Evolutionary conservation across 2,797 vertebrate genomes (phyloP), one percentile per base, ranked within the genome.

Genomic region (Xyrichtys novacula): DNA sequence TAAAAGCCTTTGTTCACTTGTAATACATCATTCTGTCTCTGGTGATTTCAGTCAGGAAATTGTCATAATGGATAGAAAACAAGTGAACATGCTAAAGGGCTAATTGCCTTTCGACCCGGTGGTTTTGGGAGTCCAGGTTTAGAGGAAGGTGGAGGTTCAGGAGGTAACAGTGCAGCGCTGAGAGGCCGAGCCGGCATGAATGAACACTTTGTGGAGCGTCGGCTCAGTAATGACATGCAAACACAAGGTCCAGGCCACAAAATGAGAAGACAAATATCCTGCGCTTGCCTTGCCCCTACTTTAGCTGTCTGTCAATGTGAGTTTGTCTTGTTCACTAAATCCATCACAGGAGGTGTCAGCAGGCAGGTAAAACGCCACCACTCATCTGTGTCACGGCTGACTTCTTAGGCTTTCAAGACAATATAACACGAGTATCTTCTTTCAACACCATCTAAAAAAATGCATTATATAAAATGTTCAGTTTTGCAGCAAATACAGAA

Each of bases 181-280:
- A 67, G 85, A 60, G 77, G 74, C 75, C 81, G 69, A 26, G 71
- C 70, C 8, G 20, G 82, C 61, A 83, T 93, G 91, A 93, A 94
- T 91, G 88, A 62, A 73, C 69, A 82, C 90, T 89, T 84, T 94
- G 89, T 94, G 85, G 64, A 74, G 62, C 2, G 54, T 29, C 23
- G 74, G 80, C 64, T 86, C 82, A 61, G 85, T 93, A 93, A 93
- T 92, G 88, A 86, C 88, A 89, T 86, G 90, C 85, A 93, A 93
- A 94, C 84, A 92, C 84, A 84, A 80, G 84, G 80, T 83, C 77
- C 81, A 87, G 85, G 83, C 91, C 91, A 77, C 91, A 84, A 93
- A 92, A 91, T 89, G 81, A 91, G 87, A 92, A 84, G 74, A 91
- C 85, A 94, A 94, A 94, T 89, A 93, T 90, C 83, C 84, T 61